Conservation (phyloP, 2,888 invertebrate species). For the Synergus gifuensis region DNA sequence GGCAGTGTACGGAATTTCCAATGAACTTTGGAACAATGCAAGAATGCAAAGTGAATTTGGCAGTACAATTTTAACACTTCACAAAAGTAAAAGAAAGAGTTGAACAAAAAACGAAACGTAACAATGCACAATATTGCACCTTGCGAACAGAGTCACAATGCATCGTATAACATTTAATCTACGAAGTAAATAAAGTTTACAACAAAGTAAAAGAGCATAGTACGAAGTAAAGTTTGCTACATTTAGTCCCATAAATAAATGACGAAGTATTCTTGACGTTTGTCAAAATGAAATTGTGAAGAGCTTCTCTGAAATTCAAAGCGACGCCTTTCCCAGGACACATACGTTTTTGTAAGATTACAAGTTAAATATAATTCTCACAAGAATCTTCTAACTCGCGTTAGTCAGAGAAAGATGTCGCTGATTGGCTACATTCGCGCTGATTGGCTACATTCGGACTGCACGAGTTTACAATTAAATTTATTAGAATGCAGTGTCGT, state of each 20-base stretch:
- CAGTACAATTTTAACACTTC: conserved; percentile 5
- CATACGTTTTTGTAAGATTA: conserved; percentile 14
- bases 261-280: conserved; percentile 10
- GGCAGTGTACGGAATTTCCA: conserved; percentile 25
- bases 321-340: conserved; percentile 36
- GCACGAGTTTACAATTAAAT: background rate
- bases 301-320: conserved; percentile 1
- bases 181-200: conserved; percentile 12
- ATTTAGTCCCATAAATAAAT: background rate
- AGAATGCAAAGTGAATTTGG: background rate
- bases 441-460: conserved; percentile 26
- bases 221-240: conserved; percentile 44
- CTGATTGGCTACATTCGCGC: conserved; percentile 38
- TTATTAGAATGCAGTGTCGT: background rate
- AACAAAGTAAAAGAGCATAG: background rate
- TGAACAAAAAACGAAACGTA: background rate
- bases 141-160: conserved; percentile 1
- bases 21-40: too few relatives aligned
- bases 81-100: background rate
- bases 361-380: conserved; percentile 23
- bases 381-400: conserved; percentile 30
- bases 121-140: conserved; percentile 22
- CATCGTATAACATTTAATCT: background rate
- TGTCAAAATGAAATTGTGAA: background rate
- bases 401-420: conserved; percentile 44